Evolutionary conservation across 1,140 invertebrate genomes (phyloP), one percentile per base, ranked within the genome.

Genomic region (Lordiphosa clarofinis): DNA sequence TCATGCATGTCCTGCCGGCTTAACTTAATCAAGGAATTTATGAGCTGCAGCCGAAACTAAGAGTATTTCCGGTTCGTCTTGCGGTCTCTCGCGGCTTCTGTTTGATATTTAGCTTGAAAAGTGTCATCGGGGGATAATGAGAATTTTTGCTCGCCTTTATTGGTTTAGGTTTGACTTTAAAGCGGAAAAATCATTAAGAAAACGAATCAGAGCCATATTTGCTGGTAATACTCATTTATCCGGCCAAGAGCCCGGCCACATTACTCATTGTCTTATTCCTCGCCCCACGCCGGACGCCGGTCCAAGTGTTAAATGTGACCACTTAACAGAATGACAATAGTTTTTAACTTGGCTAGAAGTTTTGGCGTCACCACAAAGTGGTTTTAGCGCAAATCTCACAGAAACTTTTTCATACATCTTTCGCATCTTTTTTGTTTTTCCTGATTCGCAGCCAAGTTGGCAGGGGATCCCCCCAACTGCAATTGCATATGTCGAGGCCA

Each of bases 311-410:
- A 84, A 86, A 84, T 84, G 78, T 78, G 78, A 84, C 78, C 78
- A 84, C 78, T 84, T 84, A 84, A 84, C 79, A 84, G 79, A 84
- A 84, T 84, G 78, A 79, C 78, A 86, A 84, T 84, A 84, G 79
- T 84, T 84, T 84, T 86, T 78, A 84, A 79, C 79, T 84, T 84
- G 78, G 78, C 78, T 86, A 84, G 78, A 84, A 84, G 73, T 84
- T 86, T 86, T 86, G 78, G 78, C 78, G 78, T 78, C 78, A 84
- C 78, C 78, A 76, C 78, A 84, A 86, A 86, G 78, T 86, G 79
- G 73, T 86, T 84, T 86, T 67, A 78, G 79, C 66, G 61, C 60
- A 84, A 82, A 82, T 84, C 76, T 67, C 65, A 31, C 48, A 49
- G 52, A 61, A 68, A 82, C 72, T 56, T 84, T 82, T 71, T 60